Evolutionary conservation across 2,797 vertebrate genomes (phyloP).

Genomic region (Crocidura indochinensis): DNA sequence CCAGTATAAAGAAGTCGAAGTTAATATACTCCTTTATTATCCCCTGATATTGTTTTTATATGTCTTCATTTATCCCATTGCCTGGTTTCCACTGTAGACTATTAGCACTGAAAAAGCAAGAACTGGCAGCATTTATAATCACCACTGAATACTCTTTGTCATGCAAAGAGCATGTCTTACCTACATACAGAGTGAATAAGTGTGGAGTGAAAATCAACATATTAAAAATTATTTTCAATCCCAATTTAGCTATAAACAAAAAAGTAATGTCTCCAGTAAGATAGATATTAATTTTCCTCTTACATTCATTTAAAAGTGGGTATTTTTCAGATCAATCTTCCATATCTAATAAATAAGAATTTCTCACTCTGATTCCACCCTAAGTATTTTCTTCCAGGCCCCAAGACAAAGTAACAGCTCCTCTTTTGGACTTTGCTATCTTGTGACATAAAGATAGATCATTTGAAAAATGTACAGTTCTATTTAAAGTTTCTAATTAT

Average conservation of each 20-base stretch:
- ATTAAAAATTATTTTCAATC: slow-evolving; percentile 17
- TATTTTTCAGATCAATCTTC: not conserved
- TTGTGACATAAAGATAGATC: not conserved
- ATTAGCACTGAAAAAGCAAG: not conserved
- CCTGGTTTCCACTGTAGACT: not conserved
- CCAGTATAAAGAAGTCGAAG: not conserved
- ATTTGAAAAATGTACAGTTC: not conserved
- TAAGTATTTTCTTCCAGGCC: not conserved
- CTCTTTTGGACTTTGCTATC: not conserved
- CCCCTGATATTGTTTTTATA: not conserved
- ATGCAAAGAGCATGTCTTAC: not conserved
- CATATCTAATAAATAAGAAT: not conserved
- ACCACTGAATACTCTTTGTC: not conserved
- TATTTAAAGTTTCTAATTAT: not conserved
- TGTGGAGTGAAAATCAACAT: slow-evolving; percentile 3
- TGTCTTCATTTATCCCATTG: not conserved
- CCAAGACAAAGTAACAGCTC: not conserved
- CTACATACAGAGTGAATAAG: not conserved
- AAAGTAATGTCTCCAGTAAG: slow-evolving; percentile 5
- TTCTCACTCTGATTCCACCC: not conserved
- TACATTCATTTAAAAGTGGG: not conserved
- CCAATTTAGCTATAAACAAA: slow-evolving; percentile 2
- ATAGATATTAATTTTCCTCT: not conserved
- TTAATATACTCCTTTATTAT: not conserved
- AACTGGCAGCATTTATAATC: not conserved